Evolutionary conservation across 92 coral and sea anemone species (phyloP).

Genomic region (Epizoanthus rinbou): DNA sequence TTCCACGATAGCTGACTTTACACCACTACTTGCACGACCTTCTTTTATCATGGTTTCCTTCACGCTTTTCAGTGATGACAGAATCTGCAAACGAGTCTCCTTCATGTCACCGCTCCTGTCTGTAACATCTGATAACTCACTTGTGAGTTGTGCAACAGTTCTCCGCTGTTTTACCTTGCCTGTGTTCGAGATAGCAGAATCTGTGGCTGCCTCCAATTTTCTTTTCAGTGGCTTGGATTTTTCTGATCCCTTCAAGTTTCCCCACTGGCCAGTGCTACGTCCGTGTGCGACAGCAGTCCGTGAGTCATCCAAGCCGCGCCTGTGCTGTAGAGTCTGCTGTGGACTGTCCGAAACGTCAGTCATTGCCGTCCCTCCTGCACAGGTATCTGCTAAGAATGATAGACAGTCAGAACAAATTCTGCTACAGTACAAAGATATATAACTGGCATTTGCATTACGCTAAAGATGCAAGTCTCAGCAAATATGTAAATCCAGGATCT

Average conservation of each 20-base stretch:
- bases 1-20: neutral
- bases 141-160: neutral
- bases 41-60: constrained; percentile 44
- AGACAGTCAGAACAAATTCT: neutral
- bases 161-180: neutral
- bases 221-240: neutral
- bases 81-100: constrained; percentile 55
- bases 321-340: constrained; percentile 9
- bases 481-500: no score
- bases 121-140: no score
- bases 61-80: constrained; percentile 55
- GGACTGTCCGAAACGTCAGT: neutral
- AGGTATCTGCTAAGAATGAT: neutral
- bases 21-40: neutral
- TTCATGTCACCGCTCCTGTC: constrained; percentile 34
- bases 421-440: neutral
- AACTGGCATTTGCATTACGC: no score
- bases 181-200: neutral
- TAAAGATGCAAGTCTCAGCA: no score
- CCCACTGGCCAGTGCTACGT: neutral
- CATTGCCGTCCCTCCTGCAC: neutral
- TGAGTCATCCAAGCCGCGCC: neutral
- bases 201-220: neutral
- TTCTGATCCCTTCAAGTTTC: neutral
- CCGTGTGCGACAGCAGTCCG: neutral